phyloP scores from a whole-genome alignment of 1,140 invertebrate species.

The Hormaphis cornu region DNA sequence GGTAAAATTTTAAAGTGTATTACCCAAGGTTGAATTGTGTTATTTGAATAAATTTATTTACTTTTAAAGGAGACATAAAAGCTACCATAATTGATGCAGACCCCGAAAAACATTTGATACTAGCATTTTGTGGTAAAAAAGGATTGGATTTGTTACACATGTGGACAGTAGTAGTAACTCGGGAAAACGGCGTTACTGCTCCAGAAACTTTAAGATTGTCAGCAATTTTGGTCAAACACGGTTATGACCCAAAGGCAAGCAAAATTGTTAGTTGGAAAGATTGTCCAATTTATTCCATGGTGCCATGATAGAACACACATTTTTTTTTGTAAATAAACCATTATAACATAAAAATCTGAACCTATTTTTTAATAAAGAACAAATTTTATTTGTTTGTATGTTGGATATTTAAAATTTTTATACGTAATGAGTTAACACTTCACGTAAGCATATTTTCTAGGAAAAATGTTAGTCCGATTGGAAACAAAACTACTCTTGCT shows the following conservation, averaged over 20 bases:
- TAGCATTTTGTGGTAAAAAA: slow-evolving; percentile 35
- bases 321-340: background rate
- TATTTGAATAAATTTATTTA: background rate
- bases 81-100: slow-evolving; percentile 34
- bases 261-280: slow-evolving; percentile 37
- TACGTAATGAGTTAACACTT: no score
- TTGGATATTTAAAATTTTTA: no score
- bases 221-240: slow-evolving; percentile 34
- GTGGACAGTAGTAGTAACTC: slow-evolving; percentile 36
- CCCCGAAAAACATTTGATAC: slow-evolving; percentile 33
- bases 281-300: slow-evolving; percentile 23
- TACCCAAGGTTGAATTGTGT: background rate
- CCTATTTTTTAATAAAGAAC: background rate
- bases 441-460: no score
- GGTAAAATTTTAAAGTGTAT: slow-evolving; percentile 21
- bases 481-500: no score
- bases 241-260: slow-evolving; percentile 34
- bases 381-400: background rate
- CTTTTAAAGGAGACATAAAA: slow-evolving; percentile 34
- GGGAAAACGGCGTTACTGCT: slow-evolving; percentile 27
- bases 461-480: no score
- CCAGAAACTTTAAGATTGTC: slow-evolving; percentile 33
- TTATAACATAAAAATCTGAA: background rate
- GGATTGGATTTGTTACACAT: slow-evolving; percentile 33
- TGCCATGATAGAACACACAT: background rate